phyloP scores from a whole-genome alignment of 2,888 invertebrate species.

The Troilus luridus region DNA sequence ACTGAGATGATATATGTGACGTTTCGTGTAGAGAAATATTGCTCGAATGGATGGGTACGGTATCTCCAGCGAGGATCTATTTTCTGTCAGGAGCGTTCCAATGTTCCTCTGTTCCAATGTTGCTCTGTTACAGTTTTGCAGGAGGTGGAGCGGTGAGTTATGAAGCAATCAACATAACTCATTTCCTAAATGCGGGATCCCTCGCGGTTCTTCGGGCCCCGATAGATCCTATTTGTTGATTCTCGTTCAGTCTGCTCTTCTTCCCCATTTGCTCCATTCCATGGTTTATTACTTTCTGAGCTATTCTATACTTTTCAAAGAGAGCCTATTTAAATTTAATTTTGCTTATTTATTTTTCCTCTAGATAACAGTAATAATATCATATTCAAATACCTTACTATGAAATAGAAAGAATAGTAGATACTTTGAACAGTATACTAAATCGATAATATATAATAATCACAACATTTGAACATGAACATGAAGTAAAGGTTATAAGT shows the following conservation, averaged over 20 bases:
- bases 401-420: no score
- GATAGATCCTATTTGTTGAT: constrained; percentile 6
- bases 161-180: constrained; percentile 46
- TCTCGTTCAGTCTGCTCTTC: not conserved
- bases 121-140: no score
- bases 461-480: no score
- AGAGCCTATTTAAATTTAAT: not conserved
- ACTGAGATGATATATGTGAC: not conserved
- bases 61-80: not conserved
- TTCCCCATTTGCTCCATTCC: constrained; percentile 21
- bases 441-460: no score
- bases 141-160: not conserved
- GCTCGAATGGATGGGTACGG: not conserved
- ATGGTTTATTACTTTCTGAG: not conserved
- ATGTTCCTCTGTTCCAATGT: not conserved
- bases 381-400: no score
- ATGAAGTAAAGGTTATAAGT: no score
- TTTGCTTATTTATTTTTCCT: not conserved
- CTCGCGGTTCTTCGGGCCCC: not conserved
- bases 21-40: not conserved
- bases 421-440: no score
- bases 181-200: constrained; percentile 43
- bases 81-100: not conserved
- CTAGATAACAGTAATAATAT: no score
- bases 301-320: not conserved